Conservation (phyloP, 1,140 invertebrate genomes). For the Nomia melanderi region DNA sequence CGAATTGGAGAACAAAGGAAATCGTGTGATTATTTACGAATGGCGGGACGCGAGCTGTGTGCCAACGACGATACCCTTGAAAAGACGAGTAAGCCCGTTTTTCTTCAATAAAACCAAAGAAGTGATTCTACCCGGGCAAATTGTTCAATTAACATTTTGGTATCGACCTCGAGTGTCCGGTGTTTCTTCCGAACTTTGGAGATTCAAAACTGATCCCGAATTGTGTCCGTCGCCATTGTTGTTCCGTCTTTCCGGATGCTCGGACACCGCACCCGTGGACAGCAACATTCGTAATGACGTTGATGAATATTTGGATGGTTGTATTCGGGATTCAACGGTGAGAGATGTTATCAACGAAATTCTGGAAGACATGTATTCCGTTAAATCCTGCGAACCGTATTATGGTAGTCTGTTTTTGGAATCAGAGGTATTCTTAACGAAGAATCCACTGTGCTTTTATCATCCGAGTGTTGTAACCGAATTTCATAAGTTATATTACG, state of each 20-base stretch:
- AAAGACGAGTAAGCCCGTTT: conserved; percentile 43
- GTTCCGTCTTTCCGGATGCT: conserved; percentile 62
- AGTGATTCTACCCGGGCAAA: conserved; percentile 65
- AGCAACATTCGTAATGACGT: conserved; percentile 17
- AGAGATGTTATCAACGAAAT: conserved; percentile 53
- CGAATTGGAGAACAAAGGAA: conserved; percentile 69
- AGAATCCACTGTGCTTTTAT: conserved; percentile 67
- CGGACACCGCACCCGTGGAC: background rate
- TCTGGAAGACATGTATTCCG: conserved; percentile 10
- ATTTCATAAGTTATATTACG: conserved; percentile 62
- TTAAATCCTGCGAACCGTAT: background rate
- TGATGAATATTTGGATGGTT: conserved; percentile 44
- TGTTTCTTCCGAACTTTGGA: conserved; percentile 64
- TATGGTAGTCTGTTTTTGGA: conserved; percentile 59
- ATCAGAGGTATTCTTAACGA: conserved; percentile 53
- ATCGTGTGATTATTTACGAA: conserved; percentile 53
- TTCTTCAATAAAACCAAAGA: conserved; percentile 71
- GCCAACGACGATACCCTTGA: background rate
- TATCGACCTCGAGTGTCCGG: conserved; percentile 39
- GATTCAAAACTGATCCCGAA: conserved; percentile 60
- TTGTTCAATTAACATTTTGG: conserved; percentile 54
- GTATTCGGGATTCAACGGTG: conserved; percentile 47
- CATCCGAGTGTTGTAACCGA: conserved; percentile 56
- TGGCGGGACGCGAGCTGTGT: conserved; percentile 51
- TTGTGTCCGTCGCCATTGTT: conserved; percentile 42